A percentile compares a stretch with the other conserved stretches of the same genome.
phyloP scores from a whole-genome alignment of 2,888 invertebrate species.

The Torymus texanus region DNA sequence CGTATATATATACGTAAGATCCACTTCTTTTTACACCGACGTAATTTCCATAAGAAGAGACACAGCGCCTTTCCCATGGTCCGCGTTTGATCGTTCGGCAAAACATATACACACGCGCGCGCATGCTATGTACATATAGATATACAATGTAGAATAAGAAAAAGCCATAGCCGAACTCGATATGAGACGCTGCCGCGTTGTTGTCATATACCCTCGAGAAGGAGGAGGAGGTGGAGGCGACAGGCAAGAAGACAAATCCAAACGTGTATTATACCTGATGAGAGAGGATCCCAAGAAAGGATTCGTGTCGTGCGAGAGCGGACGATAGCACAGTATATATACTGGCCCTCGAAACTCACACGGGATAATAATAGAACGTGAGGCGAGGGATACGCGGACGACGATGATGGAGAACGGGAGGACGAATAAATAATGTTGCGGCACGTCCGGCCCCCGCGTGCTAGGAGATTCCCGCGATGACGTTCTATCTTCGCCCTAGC shows the following conservation, averaged over 20 bases:
- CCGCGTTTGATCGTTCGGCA: conserved; percentile 51
- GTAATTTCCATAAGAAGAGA: conserved; percentile 34
- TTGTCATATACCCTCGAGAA: conserved; percentile 32
- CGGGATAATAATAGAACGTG: not conserved
- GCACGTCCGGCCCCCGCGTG: conserved; percentile 28
- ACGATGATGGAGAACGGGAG: conserved; percentile 21
- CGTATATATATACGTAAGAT: conserved; percentile 26
- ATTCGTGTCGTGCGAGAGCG: conserved; percentile 55
- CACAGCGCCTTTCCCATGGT: conserved; percentile 20
- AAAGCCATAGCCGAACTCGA: conserved; percentile 31
- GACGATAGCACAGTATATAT: too few species aligned
- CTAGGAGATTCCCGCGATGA: conserved; percentile 55
- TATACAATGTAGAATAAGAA: not conserved
- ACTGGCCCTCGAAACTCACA: too few species aligned
- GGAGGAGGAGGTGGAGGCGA: conserved; percentile 4
- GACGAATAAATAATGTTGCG: conserved; percentile 37
- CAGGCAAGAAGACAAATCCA: conserved; percentile 17
- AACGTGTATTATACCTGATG: conserved; percentile 58
- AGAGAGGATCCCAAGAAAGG: conserved; percentile 59
- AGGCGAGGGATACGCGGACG: conserved; percentile 29
- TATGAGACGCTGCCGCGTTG: conserved; percentile 11
- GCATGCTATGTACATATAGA: not conserved
- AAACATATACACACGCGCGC: conserved; percentile 29
- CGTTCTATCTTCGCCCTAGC: conserved; percentile 6
- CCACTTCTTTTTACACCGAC: not conserved